Evolutionary conservation across 2,888 invertebrate species (phyloP).

Genomic region (Periphyllus acericola): DNA sequence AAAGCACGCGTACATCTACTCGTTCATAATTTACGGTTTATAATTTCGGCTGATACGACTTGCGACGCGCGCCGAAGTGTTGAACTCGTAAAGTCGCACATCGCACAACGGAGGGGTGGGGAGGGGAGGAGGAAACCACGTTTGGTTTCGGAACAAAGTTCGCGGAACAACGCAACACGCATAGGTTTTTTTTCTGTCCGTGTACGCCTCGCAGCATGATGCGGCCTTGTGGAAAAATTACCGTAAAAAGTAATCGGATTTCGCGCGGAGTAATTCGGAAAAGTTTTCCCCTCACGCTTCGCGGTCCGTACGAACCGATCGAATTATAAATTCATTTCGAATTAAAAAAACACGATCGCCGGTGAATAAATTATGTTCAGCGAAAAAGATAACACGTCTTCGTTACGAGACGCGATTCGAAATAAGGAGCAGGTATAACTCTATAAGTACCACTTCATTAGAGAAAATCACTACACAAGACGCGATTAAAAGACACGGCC

Average conservation of each 20-base stretch:
- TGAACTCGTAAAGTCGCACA: background rate
- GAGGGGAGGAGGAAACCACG: background rate
- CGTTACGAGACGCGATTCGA: no score
- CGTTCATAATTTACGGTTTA: conserved; percentile 8
- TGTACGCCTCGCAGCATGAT: background rate
- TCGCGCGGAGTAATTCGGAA: background rate
- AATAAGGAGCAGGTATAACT: no score
- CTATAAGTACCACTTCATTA: no score
- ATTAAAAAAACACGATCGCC: conserved; percentile 12
- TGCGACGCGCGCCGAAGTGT: background rate
- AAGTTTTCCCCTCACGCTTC: background rate
- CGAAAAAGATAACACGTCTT: no score
- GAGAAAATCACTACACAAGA: no score
- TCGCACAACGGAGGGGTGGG: background rate
- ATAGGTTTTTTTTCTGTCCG: background rate
- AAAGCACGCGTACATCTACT: background rate
- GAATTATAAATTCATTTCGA: conserved; percentile 24
- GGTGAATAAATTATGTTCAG: no score
- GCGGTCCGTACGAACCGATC: background rate
- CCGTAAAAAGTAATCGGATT: conserved; percentile 27
- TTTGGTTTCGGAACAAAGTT: background rate
- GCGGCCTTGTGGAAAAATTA: background rate
- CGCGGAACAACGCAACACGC: background rate
- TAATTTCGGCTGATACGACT: background rate
- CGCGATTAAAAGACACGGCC: no score